phyloP scores from a whole-genome alignment of 23 tunicate species.

The Trididemnum nubilum region DNA sequence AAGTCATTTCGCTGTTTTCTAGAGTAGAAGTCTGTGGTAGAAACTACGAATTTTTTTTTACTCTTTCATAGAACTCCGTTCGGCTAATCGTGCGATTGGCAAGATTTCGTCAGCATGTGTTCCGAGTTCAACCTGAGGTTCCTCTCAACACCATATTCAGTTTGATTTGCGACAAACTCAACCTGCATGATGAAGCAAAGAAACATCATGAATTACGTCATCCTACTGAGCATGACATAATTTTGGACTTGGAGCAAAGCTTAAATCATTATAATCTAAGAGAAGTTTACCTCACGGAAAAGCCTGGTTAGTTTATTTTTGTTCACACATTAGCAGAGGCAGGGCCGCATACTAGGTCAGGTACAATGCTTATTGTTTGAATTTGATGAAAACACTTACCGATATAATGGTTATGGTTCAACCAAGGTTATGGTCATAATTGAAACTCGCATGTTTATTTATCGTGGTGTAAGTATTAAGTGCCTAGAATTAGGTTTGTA shows the following conservation, averaged over 20 bases:
- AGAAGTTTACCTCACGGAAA: constrained; percentile 45
- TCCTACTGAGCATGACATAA: constrained; percentile 29
- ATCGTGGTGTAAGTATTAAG: too few relatives aligned
- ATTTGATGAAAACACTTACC: too few relatives aligned
- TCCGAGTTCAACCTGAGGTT: constrained; percentile 44
- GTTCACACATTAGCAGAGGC: too few relatives aligned
- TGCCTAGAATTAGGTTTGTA: too few relatives aligned
- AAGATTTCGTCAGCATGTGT: constrained; percentile 35
- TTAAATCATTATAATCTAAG: constrained; percentile 52
- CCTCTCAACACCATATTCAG: constrained; percentile 32
- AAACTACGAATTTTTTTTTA: too few relatives aligned
- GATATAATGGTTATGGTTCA: too few relatives aligned
- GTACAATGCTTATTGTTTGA: too few relatives aligned
- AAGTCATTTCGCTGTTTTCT: too few relatives aligned
- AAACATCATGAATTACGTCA: constrained; percentile 35
- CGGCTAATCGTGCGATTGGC: constrained; percentile 51
- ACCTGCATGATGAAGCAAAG: constrained; percentile 14
- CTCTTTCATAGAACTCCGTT: constrained; percentile 61
- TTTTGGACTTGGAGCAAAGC: constrained; percentile 20
- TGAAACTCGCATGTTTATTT: too few relatives aligned
- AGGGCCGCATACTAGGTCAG: too few relatives aligned
- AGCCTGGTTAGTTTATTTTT: constrained; percentile 30
- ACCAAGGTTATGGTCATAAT: too few relatives aligned
- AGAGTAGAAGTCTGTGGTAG: too few relatives aligned
- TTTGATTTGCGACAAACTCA: constrained; percentile 33